Base-by-base conservation (phyloP, 2,888 invertebrate genomes). In the Poecilobothrus nobilitatus region DNA sequence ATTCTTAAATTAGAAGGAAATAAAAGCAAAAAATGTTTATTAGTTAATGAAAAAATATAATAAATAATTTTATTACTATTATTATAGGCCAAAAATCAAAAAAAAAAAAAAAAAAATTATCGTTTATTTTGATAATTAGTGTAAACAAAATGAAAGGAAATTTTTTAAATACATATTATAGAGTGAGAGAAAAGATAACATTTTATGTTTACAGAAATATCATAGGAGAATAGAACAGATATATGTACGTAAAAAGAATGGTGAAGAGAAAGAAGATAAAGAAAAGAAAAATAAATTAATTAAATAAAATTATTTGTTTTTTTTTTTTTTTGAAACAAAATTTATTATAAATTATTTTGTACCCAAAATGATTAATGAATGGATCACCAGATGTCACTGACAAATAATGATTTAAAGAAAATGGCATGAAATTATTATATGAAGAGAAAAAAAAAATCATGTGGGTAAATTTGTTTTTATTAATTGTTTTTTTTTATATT, bases 51-150 rank as follows among this genome's bases (percentile, higher is more conserved):
- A 53, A 53, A 53, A 53, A 53, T 18, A 53, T 53, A 53, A 53
- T 18, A n/a, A 53, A 53, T 53, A 53, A 53, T 53, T 53, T 53
- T 53, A 53, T 53, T 53, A 53, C 53, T 37, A 53, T 53, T 53
- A 53, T 53, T 53, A 53, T n/a, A 18, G 53, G 15, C 53, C 18
- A 3, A 53, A 53, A 27, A 27, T 27, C 27, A 27, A 2, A 27
- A 2, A n/a, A n/a, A n/a, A n/a, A n/a, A n/a, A n/a, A n/a, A 27
- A 4, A 2, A 5, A 27, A 53, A 53, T 53, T 15, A 12, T 18
- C 53, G 6, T 53, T 53, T 53, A 53, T 53, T 53, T 53, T 15
- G 53, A 53, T 53, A 53, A 53, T 53, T 18, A 18, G 53, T 53
- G 15, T 53, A 53, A 53, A 53, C 41, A 53, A n/a, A 53, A n/a